Evolutionary conservation across 2,888 invertebrate genomes (phyloP), one percentile per base, ranked within the genome.

Genomic region (Coremacera marginata): DNA sequence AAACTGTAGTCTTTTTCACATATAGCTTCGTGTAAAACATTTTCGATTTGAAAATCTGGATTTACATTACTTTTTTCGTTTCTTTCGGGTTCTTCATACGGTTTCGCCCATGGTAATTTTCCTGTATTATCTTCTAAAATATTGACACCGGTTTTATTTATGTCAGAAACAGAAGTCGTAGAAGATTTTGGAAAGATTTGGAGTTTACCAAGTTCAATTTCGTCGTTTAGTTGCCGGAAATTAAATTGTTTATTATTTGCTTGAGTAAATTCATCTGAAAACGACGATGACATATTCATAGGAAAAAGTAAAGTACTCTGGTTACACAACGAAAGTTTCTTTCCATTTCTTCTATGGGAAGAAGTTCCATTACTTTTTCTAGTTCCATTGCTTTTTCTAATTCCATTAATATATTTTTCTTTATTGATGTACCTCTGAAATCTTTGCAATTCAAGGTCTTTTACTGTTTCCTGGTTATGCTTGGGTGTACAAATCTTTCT

Each of bases 181-280:
- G 55, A 79, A 9, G 81, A 84, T 74, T 85, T 82, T 4, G 82
- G 79, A 80, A 83, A 86, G 0, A 86, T 73, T 60, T 83, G 80
- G 22, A 86, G 81, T 44, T 83, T 83, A 4, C 87, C 87, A 19
- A 82, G 74, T 63, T 86, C 85, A 31, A 87, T 77, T 2, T 82
- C 86, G 8, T 85, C 86, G 68, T 84, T 87, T 1, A 87, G 73
- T 52, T 86, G 82, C 0, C 82, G 83, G 44, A 85, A 80, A 31
- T 83, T 87, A 0, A 82, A 77, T 25, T 82, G 82, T 19, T 79
- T 83, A 60, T 76, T 80, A 0, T 82, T 81, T 25, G 80, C 82
- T 0, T 77, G 76, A 19, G 85, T 70, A 7, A 81, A 80, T 68
- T 85, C 84, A 16, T 81, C 75, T 4, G 86, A 84, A 52, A 85